Evolutionary conservation across 1,140 invertebrate species (phyloP).

Genomic region (Anoplolepis gracilipes): DNA sequence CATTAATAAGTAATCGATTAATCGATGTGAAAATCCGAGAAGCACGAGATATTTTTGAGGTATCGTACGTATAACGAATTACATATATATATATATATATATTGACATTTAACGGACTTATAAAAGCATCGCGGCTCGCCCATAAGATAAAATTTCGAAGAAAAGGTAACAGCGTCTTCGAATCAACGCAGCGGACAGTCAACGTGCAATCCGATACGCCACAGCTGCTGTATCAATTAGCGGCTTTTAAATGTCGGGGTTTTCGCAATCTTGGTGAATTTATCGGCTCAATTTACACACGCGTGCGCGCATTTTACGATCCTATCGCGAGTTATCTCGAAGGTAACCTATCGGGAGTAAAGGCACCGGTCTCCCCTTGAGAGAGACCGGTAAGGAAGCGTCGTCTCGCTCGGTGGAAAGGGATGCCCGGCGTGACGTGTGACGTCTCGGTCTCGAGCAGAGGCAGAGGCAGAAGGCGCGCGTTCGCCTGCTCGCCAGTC

Average conservation of each 20-base stretch:
- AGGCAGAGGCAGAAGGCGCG: constrained; percentile 67
- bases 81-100: no score
- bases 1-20: not conserved
- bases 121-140: not conserved
- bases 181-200: not conserved
- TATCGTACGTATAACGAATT: not conserved
- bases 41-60: constrained; percentile 3
- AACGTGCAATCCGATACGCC: not conserved
- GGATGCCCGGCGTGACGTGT: constrained; percentile 74
- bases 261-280: constrained; percentile 40
- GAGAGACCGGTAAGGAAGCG: constrained; percentile 72
- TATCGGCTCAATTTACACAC: constrained; percentile 65
- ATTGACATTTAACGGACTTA: not conserved
- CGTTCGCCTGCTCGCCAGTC: constrained; percentile 71
- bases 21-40: not conserved
- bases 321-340: constrained; percentile 73
- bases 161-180: not conserved
- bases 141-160: constrained; percentile 18
- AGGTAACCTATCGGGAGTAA: constrained; percentile 74
- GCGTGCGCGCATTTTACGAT: constrained; percentile 66
- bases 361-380: constrained; percentile 62
- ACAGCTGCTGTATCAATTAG: constrained; percentile 31
- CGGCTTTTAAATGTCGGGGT: not conserved
- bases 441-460: constrained; percentile 65
- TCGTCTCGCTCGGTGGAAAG: constrained; percentile 71